These are phyloP conservation scores for Chiloscyllium plagiosum DNA, from an alignment of 2,113 vertebrate genomes.

Conservation along the genomic window DNA sequence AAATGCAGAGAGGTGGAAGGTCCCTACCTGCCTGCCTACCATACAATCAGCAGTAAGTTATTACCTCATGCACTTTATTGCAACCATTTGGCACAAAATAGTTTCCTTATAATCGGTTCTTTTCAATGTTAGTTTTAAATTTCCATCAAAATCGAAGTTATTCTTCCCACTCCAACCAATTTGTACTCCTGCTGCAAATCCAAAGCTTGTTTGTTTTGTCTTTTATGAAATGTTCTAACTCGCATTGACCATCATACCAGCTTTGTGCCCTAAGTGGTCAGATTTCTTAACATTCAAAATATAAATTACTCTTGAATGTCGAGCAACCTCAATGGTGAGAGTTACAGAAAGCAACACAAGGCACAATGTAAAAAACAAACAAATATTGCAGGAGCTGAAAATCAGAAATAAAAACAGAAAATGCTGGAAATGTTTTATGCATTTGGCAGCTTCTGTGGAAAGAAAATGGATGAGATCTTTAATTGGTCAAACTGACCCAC, in stretches of 20 bases:
- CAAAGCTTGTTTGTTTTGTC: background rate
- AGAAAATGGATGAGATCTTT: background rate
- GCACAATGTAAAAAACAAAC: background rate
- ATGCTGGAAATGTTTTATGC: background rate
- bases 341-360: background rate
- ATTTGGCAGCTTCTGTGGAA: background rate
- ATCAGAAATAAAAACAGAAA: background rate
- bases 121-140: background rate
- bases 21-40: background rate
- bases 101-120: background rate
- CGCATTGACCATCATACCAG: background rate
- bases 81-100: background rate
- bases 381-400: background rate
- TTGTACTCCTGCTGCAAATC: background rate
- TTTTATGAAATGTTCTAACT: background rate
- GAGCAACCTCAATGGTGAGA: background rate
- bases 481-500: too few relatives aligned
- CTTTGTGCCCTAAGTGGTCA: background rate
- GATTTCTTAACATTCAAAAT: background rate
- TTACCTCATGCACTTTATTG: background rate
- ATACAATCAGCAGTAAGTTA: background rate
- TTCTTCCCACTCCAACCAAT: background rate
- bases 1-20: background rate
- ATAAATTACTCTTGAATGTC: background rate
- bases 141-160: background rate